A percentile compares a stretch with the other conserved stretches of the same genome.
Conservation (phyloP, 2,797 vertebrate genomes). For the Ibycter americanus region DNA sequence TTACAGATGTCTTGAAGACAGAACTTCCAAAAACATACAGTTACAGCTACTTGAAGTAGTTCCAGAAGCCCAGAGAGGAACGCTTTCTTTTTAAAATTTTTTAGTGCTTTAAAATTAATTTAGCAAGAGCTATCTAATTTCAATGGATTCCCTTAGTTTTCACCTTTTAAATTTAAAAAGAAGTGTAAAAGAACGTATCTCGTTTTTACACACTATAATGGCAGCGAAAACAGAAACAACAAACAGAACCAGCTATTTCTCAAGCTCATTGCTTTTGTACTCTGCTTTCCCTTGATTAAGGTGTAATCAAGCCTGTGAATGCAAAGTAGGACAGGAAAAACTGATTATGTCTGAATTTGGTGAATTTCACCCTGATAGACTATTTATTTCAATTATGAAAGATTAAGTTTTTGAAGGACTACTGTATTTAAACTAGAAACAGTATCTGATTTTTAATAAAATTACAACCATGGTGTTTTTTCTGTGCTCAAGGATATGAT, state of each 20-base stretch:
- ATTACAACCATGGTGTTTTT: not conserved
- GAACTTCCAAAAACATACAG: not conserved
- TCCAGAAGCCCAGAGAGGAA: not conserved
- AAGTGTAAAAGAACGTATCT: not conserved
- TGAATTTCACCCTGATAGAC: not conserved
- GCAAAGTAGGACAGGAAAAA: not conserved
- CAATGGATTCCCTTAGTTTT: not conserved
- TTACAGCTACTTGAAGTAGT: not conserved
- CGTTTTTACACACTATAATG: not conserved
- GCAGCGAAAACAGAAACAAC: not conserved
- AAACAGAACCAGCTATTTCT: not conserved
- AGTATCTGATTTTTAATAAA: not conserved
- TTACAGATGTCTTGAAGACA: not conserved
- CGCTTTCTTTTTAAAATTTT: not conserved
- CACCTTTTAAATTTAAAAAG: not conserved
- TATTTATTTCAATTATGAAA: not conserved
- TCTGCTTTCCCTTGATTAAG: not conserved
- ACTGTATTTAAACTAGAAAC: not conserved
- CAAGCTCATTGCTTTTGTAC: not conserved
- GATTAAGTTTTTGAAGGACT: not conserved
- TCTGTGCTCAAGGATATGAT: not conserved
- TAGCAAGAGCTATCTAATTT: not conserved
- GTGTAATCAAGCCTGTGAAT: not conserved
- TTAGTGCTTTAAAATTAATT: not conserved
- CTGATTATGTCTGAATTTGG: not conserved